A percentile compares a stretch with the other conserved stretches of the same genome.
These are phyloP conservation scores for Drosophila pseudoananassae DNA, from an alignment of 1,140 invertebrate genomes.

Conservation along the genomic window DNA sequence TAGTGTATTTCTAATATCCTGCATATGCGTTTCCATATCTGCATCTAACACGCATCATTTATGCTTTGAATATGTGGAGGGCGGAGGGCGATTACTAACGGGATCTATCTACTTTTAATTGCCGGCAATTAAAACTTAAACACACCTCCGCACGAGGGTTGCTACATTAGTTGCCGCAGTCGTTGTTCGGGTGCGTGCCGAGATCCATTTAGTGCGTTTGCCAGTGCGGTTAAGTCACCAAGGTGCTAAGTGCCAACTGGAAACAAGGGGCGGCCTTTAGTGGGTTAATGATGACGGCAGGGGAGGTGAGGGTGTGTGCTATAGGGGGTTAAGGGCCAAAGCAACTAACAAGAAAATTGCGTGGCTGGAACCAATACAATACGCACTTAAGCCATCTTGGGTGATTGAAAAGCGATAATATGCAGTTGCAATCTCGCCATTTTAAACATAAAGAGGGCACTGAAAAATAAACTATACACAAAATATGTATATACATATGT, in stretches of 20 bases:
- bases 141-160: slow-evolving; percentile 39
- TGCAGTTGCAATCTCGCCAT: slow-evolving; percentile 15
- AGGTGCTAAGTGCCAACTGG: slow-evolving; percentile 66
- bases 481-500: too few species aligned
- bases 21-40: slow-evolving; percentile 32
- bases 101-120: slow-evolving; percentile 81
- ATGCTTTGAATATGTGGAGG: slow-evolving; percentile 10
- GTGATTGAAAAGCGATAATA: slow-evolving; percentile 52
- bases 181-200: slow-evolving; percentile 60
- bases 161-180: slow-evolving; percentile 1
- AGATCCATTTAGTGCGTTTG: slow-evolving; percentile 73
- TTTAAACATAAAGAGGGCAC: not conserved
- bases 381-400: slow-evolving; percentile 47
- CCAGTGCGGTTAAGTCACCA: slow-evolving; percentile 72
- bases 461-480: not conserved
- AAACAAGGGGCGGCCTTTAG: not conserved
- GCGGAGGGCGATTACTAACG: slow-evolving; percentile 21
- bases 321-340: not conserved
- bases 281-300: slow-evolving; percentile 14
- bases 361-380: slow-evolving; percentile 65
- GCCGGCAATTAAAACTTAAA: slow-evolving; percentile 83
- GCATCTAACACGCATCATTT: slow-evolving; percentile 44
- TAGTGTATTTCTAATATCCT: not conserved
- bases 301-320: not conserved
- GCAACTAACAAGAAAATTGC: slow-evolving; percentile 70